Evolutionary conservation across 1,140 invertebrate genomes (phyloP).

Genomic region (Drosophila bipectinata): DNA sequence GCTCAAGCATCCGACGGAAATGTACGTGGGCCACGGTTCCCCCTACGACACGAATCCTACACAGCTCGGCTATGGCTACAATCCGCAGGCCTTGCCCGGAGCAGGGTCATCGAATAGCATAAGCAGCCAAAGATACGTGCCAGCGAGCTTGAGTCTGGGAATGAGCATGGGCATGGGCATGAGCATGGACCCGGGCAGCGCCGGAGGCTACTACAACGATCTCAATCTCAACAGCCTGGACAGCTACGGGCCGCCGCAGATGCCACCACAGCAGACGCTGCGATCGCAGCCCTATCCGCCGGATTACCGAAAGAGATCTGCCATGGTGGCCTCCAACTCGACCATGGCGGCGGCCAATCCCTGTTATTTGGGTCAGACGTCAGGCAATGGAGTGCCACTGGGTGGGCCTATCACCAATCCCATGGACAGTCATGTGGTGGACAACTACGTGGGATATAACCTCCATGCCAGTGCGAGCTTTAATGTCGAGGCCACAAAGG

Average conservation of each 20-base stretch:
- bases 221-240: constrained; percentile 62
- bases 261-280: constrained; percentile 39
- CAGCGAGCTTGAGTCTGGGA: constrained; percentile 15
- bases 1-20: constrained; percentile 71
- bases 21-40: constrained; percentile 41
- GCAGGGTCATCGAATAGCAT: constrained; percentile 13
- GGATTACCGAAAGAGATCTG: constrained; percentile 64
- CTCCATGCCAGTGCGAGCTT: constrained; percentile 41
- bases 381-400: constrained; percentile 16
- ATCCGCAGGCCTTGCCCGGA: constrained; percentile 13
- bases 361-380: constrained; percentile 52
- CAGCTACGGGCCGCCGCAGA: constrained; percentile 27
- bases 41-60: constrained; percentile 41
- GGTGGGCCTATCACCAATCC: constrained; percentile 35
- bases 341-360: constrained; percentile 5
- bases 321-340: constrained; percentile 11
- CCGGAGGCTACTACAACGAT: constrained; percentile 71
- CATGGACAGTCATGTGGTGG: constrained; percentile 59
- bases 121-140: constrained; percentile 43
- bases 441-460: constrained; percentile 58
- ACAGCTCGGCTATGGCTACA: constrained; percentile 51
- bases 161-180: constrained; percentile 55
- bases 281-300: constrained; percentile 31
- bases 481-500: constrained; percentile 7
- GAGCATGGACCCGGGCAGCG: constrained; percentile 22